Evolutionary conservation across 2,888 invertebrate species (phyloP).

Genomic region (Ariolimax columbianus): DNA sequence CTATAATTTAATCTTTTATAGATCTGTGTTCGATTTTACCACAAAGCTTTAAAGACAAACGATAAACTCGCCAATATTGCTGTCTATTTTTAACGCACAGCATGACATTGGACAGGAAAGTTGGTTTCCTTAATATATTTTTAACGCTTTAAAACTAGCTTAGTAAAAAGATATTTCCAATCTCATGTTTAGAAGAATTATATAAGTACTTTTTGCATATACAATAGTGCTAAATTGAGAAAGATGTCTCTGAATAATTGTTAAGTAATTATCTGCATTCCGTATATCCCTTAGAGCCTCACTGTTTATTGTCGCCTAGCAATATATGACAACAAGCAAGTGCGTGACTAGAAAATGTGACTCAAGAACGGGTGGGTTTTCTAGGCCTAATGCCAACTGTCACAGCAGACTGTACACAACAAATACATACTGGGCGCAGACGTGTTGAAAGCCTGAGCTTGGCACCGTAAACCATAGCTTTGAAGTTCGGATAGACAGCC

Average conservation of each 20-base stretch:
- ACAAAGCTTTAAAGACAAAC: too few species aligned
- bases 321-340: slow-evolving; percentile 2
- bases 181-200: too few species aligned
- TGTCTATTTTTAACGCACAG: background rate
- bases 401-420: background rate
- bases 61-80: background rate
- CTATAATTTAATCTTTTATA: background rate
- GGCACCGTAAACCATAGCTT: too few species aligned
- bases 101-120: background rate
- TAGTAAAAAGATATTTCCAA: too few species aligned
- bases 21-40: background rate
- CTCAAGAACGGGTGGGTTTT: background rate
- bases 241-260: too few species aligned
- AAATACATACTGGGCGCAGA: background rate
- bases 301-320: slow-evolving; percentile 36
- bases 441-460: background rate
- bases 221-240: too few species aligned
- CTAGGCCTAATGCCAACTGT: slow-evolving; percentile 30
- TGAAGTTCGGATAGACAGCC: too few species aligned
- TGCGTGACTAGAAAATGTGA: background rate
- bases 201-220: too few species aligned
- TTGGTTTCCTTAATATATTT: background rate
- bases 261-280: too few species aligned
- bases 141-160: background rate
- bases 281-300: slow-evolving; percentile 28